Percentiles rank a stretch among this genome's conserved stretches.
Conservation (phyloP, 2,888 invertebrate species). For the Tridacna gigas region DNA sequence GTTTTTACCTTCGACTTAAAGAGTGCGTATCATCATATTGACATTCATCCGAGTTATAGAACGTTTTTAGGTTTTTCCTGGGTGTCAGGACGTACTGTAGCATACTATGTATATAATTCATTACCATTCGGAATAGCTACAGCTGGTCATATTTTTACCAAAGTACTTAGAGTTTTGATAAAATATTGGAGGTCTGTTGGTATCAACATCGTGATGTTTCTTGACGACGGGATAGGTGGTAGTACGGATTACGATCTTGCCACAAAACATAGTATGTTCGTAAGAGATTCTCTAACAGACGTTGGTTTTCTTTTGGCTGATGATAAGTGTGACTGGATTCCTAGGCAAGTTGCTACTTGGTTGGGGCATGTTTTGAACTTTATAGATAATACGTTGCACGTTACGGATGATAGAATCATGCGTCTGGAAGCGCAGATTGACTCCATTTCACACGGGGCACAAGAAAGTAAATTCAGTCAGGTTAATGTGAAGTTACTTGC, state of each 20-base stretch:
- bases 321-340: constrained; percentile 8
- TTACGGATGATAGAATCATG: constrained; percentile 4
- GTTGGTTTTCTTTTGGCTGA: constrained; percentile 1
- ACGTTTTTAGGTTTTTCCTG: constrained; percentile 36
- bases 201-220: neutral
- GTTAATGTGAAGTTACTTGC: neutral
- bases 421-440: neutral
- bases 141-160: constrained; percentile 2
- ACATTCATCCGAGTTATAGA: constrained; percentile 17
- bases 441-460: neutral
- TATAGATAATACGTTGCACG: neutral
- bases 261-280: neutral
- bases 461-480: no score
- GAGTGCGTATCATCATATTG: constrained; percentile 44
- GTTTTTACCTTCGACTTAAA: constrained; percentile 38
- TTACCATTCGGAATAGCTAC: constrained; percentile 24
- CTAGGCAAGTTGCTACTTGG: neutral
- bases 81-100: neutral
- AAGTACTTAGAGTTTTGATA: neutral
- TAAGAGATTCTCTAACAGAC: neutral
- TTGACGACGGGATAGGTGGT: constrained; percentile 2
- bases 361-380: neutral
- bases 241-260: neutral
- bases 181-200: neutral
- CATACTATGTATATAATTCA: constrained; percentile 25